Conservation (phyloP, 2,888 invertebrate genomes). For the Tanaodytes sp. region DNA sequence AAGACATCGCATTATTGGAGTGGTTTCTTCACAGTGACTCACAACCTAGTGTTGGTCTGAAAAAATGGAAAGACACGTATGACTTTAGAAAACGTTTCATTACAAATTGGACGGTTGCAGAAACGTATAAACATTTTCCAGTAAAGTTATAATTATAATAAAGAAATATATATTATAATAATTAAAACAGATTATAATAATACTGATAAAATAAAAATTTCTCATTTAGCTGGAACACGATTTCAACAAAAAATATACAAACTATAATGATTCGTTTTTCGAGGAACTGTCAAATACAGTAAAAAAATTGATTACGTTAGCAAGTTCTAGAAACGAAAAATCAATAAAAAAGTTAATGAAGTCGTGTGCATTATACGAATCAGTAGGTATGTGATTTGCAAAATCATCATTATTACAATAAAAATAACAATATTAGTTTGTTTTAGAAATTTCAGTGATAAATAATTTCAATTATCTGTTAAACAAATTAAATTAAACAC, state of each 20-base stretch:
- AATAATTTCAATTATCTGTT: no score
- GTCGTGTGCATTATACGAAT: neutral
- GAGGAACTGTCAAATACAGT: neutral
- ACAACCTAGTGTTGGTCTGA: neutral
- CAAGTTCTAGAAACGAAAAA: conserved; percentile 1
- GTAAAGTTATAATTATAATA: no score
- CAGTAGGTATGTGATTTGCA: conserved; percentile 9
- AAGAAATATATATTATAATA: no score
- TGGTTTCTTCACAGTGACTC: conserved; percentile 18
- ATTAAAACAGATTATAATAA: conserved; percentile 9
- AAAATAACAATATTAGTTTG: no score
- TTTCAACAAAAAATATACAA: neutral
- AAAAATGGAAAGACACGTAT: conserved; percentile 16
- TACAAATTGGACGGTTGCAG: neutral
- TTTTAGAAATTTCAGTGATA: no score
- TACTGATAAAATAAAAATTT: neutral
- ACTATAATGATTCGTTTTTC: neutral
- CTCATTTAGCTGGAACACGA: neutral
- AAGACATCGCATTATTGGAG: conserved; percentile 4
- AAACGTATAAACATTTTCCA: conserved; percentile 5
- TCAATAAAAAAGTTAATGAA: conserved; percentile 13
- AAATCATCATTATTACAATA: no score
- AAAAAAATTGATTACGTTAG: neutral
- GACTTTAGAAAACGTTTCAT: conserved; percentile 4
- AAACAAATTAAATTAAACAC: neutral